Percentiles rank a stretch among this genome's conserved stretches.
Conservation (phyloP, 2,888 invertebrate species). For the Caenorhabditis japonica region DNA sequence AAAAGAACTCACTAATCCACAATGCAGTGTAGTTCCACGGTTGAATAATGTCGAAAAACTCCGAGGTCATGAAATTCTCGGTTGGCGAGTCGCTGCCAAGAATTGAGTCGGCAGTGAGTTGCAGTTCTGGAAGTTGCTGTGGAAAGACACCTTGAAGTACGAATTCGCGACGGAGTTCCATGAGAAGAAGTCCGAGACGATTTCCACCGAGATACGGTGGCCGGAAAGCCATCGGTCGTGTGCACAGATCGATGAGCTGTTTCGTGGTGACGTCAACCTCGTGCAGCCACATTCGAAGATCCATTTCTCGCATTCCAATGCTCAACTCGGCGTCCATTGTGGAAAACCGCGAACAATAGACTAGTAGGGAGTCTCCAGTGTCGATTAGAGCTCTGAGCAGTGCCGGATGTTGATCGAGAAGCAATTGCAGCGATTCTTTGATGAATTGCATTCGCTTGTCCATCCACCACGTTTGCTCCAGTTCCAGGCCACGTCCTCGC, state of each 20-base stretch:
- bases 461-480: conserved; percentile 68
- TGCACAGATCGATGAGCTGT: conserved; percentile 71
- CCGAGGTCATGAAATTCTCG: conserved; percentile 71
- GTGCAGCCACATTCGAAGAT: conserved; percentile 68
- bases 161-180: conserved; percentile 76
- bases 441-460: conserved; percentile 69
- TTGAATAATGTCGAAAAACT: conserved; percentile 67
- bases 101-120: conserved; percentile 67
- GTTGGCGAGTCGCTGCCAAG: conserved; percentile 75
- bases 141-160: conserved; percentile 70
- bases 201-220: conserved; percentile 77
- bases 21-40: conserved; percentile 65
- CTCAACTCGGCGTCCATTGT: conserved; percentile 72
- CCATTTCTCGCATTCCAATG: conserved; percentile 75
- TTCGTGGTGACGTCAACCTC: conserved; percentile 65
- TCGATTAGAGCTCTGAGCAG: conserved; percentile 72
- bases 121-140: conserved; percentile 70
- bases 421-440: conserved; percentile 66
- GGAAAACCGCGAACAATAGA: conserved; percentile 71
- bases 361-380: conserved; percentile 73
- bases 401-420: conserved; percentile 74
- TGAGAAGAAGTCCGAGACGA: conserved; percentile 74
- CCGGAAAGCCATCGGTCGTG: conserved; percentile 73
- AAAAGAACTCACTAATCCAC: conserved; percentile 66
- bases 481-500: conserved; percentile 55